Evolutionary conservation across 2,113 vertebrate genomes (phyloP), one percentile per base, ranked within the genome.

Genomic region (Xenopus laevis): DNA sequence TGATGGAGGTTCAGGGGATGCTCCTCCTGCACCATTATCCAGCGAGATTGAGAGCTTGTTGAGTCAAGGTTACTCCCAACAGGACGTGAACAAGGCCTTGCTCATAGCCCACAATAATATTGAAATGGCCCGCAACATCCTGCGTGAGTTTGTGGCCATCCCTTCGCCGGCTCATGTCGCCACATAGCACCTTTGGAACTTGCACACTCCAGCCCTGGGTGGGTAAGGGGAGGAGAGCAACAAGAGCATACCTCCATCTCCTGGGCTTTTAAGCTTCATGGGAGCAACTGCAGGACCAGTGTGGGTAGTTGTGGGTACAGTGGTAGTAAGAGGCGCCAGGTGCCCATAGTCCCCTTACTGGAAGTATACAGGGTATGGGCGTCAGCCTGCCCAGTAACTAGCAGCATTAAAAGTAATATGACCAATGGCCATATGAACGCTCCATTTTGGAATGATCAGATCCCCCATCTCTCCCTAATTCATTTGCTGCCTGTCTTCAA

Each of bases 51-150:
- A 98, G 86, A 93, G 84, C 68, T 95, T 99, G 68, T 84, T 98
- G 93, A 98, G 92, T 87, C 95, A 97, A 89, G 97, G 97, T 53
- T 99, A 99, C 88, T 96, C 97, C 66, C 93, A 95, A 85, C 96
- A 98, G 92, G 97, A 99, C 92, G 98, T 99, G 83, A 97, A 98
- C 91, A 99, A 98, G 85, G 97, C 97, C 11, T 88, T 99, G 88
- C 82, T 96, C 90, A 99, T 99, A 78, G 97, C 97, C 83, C 96
- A 97, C 87, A 98, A 99, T 92, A 98, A 99, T 87, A 89, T 99
- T 1, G 97, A 99, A 83, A 99, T 98, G 97, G 97, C 97, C 86
- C 98, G 96, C 88, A 95, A 98, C 59, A 99, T 99, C 77, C 93
- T 99, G 15, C 94, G 96, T 4, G 97, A 99, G 82, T 99, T 99